Percentiles rank a stretch among this genome's conserved stretches.
Evolutionary conservation across 2,888 invertebrate species (phyloP).

Genomic region (Synanthedon andrenaeformis): DNA sequence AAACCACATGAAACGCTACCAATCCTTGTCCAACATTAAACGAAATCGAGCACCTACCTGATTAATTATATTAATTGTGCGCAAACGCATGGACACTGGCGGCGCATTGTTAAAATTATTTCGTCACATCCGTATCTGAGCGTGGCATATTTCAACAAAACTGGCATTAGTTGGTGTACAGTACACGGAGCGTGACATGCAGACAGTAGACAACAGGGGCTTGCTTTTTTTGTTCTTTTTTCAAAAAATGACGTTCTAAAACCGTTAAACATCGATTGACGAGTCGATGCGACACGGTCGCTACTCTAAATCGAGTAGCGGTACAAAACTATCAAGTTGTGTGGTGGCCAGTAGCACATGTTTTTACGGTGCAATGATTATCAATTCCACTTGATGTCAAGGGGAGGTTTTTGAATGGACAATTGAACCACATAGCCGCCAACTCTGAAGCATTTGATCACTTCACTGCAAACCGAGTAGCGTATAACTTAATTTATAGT

Average conservation of each 20-base stretch:
- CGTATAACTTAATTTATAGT: not conserved
- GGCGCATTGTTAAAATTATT: slow-evolving; percentile 13
- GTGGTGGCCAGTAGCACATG: slow-evolving; percentile 21
- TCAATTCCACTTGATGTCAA: slow-evolving; percentile 11
- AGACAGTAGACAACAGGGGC: not conserved
- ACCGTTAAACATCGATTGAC: slow-evolving; percentile 2
- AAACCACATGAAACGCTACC: too few species aligned
- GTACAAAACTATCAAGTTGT: not conserved
- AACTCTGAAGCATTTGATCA: not conserved
- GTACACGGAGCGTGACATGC: slow-evolving; percentile 12
- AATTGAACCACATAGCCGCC: slow-evolving; percentile 23
- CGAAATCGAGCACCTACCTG: too few species aligned
- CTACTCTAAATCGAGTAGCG: slow-evolving; percentile 1
- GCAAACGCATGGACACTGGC: slow-evolving; percentile 7
- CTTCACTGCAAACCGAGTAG: too few species aligned
- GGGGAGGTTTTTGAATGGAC: slow-evolving; percentile 29
- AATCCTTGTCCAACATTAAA: too few species aligned
- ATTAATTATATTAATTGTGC: too few species aligned
- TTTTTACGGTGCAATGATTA: slow-evolving; percentile 21
- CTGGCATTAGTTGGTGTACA: slow-evolving; percentile 8
- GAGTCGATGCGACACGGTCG: slow-evolving; percentile 1
- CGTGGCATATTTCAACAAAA: slow-evolving; percentile 14
- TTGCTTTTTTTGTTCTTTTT: slow-evolving; percentile 1
- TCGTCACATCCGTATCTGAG: slow-evolving; percentile 29
- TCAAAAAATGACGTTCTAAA: not conserved